Percentiles rank a stretch among this genome's conserved stretches.
Conservation (phyloP, 2,888 invertebrate species). For the Dasysyrphus albostriatus region DNA sequence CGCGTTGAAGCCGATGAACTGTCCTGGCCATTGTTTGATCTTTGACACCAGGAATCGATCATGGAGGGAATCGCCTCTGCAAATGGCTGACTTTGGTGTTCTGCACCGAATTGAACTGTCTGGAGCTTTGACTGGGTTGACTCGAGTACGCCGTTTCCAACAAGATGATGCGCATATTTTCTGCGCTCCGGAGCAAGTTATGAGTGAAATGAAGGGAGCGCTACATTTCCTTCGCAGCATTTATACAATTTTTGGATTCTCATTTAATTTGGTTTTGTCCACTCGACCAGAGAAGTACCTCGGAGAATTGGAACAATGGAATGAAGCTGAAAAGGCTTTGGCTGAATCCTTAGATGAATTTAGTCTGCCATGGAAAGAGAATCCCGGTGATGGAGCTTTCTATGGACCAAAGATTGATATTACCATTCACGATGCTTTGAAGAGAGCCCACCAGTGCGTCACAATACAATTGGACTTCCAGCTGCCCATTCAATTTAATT, state of each 20-base stretch:
- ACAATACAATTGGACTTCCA: slow-evolving; percentile 99
- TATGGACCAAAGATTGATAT: no score
- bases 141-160: slow-evolving; percentile 98
- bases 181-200: slow-evolving; percentile 96
- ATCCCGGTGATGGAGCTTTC: no score
- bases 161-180: slow-evolving; percentile 99
- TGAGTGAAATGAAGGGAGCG: slow-evolving; percentile 90
- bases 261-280: slow-evolving; percentile 95
- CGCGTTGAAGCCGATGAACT: slow-evolving; percentile 99
- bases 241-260: slow-evolving; percentile 97
- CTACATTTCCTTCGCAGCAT: slow-evolving; percentile 95
- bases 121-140: slow-evolving; percentile 97
- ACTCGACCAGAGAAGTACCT: slow-evolving; percentile 97
- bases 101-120: slow-evolving; percentile 97
- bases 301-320: slow-evolving; percentile 95
- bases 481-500: slow-evolving; percentile 89
- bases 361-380: no score
- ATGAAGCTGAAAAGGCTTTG: slow-evolving; percentile 95
- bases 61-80: no score
- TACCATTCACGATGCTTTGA: no score
- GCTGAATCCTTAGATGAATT: slow-evolving; percentile 93
- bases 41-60: slow-evolving; percentile 92
- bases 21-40: slow-evolving; percentile 98
- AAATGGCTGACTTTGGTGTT: slow-evolving; percentile 99
- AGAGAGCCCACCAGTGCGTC: no score